These are phyloP conservation scores for Echinops telfairi DNA, from an alignment of 2,113 vertebrate species.

Conservation along the genomic window DNA sequence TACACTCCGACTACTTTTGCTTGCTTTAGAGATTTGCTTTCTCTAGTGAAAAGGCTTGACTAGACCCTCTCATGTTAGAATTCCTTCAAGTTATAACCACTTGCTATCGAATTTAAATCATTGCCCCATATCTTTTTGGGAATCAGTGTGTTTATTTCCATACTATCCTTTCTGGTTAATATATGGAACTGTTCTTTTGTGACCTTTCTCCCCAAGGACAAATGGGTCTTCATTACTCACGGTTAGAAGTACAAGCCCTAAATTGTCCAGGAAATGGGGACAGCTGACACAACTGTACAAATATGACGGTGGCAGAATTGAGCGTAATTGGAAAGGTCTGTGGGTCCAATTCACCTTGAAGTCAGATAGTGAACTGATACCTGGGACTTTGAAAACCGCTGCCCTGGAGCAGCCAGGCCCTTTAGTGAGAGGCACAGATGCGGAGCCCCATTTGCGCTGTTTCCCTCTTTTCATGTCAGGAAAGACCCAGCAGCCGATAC, in stretches of 20 bases:
- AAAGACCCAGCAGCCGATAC: neutral
- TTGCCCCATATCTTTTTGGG: constrained; percentile 56
- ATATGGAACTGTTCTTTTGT: neutral
- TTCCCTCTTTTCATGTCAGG: constrained; percentile 52
- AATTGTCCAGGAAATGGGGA: constrained; percentile 8
- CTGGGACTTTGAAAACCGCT: constrained; percentile 46
- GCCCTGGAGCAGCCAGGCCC: constrained; percentile 10
- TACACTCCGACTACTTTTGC: constrained; percentile 80
- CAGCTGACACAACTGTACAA: constrained; percentile 48
- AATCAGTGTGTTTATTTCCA: constrained; percentile 70
- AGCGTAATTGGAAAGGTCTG: constrained; percentile 13
- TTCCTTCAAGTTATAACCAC: constrained; percentile 68
- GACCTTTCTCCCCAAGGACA: constrained; percentile 52
- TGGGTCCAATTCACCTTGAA: constrained; percentile 58
- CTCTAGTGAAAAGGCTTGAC: constrained; percentile 58
- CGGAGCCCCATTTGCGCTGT: neutral
- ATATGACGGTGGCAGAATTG: neutral
- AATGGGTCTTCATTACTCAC: constrained; percentile 59
- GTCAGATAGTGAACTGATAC: constrained; percentile 54
- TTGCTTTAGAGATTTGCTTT: constrained; percentile 77
- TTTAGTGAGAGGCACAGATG: neutral
- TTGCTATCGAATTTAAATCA: constrained; percentile 70
- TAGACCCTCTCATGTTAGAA: constrained; percentile 64
- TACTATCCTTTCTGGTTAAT: constrained; percentile 54
- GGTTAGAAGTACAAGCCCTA: neutral